Percentiles rank a stretch among this genome's conserved stretches.
Evolutionary conservation across 2,113 vertebrate species (phyloP).

Genomic region (Amphiprion ocellaris): DNA sequence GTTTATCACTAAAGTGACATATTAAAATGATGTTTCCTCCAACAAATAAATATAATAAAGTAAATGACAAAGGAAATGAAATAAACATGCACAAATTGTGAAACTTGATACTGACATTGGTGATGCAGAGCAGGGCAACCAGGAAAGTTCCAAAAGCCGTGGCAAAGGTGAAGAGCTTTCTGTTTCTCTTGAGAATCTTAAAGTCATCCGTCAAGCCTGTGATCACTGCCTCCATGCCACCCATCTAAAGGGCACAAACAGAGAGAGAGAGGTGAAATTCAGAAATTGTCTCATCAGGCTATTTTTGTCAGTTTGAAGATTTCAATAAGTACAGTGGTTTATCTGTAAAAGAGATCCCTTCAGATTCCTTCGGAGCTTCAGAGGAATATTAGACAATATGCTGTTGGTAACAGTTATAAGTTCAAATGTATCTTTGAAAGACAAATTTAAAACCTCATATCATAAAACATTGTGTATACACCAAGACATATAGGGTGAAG

Average conservation of each 20-base stretch:
- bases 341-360: no score
- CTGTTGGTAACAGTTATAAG: no score
- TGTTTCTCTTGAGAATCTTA: slow-evolving; percentile 92
- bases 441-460: no score
- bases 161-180: slow-evolving; percentile 94
- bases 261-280: not conserved
- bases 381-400: no score
- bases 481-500: no score
- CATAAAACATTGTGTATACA: no score
- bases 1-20: not conserved
- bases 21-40: not conserved
- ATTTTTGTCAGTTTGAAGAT: not conserved
- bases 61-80: not conserved
- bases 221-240: slow-evolving; percentile 98
- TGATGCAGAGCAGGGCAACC: slow-evolving; percentile 92
- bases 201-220: slow-evolving; percentile 97
- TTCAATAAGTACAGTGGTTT: not conserved
- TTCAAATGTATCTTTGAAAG: no score
- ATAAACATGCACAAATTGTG: not conserved
- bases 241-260: slow-evolving; percentile 88
- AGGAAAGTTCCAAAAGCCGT: slow-evolving; percentile 93
- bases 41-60: not conserved
- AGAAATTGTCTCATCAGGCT: no score
- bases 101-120: slow-evolving; percentile 89
- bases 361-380: no score